These are phyloP conservation scores for Rhabditophanes sp. DNA, from an alignment of 2,888 invertebrate species.

Conservation along the genomic window DNA sequence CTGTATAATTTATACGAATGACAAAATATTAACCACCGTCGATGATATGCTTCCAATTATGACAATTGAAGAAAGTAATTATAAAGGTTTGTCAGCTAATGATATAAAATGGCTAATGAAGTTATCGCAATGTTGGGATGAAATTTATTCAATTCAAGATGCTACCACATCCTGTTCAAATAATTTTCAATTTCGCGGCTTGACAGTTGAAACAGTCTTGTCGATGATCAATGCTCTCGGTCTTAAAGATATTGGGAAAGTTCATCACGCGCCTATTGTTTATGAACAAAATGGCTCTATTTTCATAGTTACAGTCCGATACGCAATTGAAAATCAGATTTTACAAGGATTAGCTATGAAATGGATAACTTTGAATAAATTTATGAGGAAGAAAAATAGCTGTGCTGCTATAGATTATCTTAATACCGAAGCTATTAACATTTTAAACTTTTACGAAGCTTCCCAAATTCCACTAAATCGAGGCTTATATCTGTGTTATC, in stretches of 20 bases:
- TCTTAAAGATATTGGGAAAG: conserved; percentile 78
- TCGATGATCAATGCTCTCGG: conserved; percentile 67
- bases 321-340: conserved; percentile 58
- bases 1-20: conserved; percentile 80
- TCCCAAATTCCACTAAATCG: conserved; percentile 65
- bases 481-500: conserved; percentile 82
- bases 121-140: conserved; percentile 85
- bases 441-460: conserved; percentile 59
- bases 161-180: conserved; percentile 7
- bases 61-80: conserved; percentile 63
- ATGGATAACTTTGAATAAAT: conserved; percentile 74
- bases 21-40: conserved; percentile 82
- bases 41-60: conserved; percentile 91
- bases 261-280: conserved; percentile 74
- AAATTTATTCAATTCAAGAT: conserved; percentile 17
- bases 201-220: conserved; percentile 73
- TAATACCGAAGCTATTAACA: conserved; percentile 67
- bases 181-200: conserved; percentile 46
- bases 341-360: conserved; percentile 68
- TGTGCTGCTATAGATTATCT: conserved; percentile 60
- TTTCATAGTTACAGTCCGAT: conserved; percentile 71
- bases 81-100: conserved; percentile 15
- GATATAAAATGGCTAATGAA: conserved; percentile 98
- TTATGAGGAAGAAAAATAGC: conserved; percentile 53
- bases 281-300: conserved; percentile 76